These are phyloP conservation scores for Hydrotaea diabolus DNA, from an alignment of 2,888 invertebrate genomes.

Conservation along the genomic window DNA sequence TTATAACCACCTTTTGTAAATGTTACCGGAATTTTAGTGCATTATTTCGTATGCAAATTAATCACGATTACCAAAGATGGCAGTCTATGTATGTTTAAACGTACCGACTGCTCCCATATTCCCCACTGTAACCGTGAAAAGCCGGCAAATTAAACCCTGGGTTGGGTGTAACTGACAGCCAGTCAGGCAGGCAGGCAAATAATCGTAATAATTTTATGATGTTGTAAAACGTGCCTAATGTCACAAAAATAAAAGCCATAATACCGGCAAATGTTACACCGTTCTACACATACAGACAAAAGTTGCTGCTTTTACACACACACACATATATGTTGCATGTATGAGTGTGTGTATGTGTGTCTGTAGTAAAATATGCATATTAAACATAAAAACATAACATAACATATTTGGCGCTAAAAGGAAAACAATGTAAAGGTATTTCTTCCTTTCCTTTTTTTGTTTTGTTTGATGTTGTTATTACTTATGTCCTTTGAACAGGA, in stretches of 20 bases:
- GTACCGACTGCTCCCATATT: neutral
- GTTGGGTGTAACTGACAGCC: conserved; percentile 24
- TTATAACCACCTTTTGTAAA: neutral
- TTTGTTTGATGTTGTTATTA: conserved; percentile 30
- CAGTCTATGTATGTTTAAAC: neutral
- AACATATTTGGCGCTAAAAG: conserved; percentile 55
- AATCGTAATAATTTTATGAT: conserved; percentile 68
- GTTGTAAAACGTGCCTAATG: conserved; percentile 68
- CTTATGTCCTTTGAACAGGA: conserved; percentile 34
- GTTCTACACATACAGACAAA: neutral
- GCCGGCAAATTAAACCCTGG: conserved; percentile 7
- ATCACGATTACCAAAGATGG: conserved; percentile 72
- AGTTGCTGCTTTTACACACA: neutral
- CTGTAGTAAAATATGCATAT: conserved; percentile 52
- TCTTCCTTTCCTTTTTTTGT: conserved; percentile 31
- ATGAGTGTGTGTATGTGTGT: neutral
- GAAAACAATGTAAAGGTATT: conserved; percentile 66
- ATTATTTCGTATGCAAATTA: conserved; percentile 78
- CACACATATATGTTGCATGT: neutral
- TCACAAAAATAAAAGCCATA: conserved; percentile 55
- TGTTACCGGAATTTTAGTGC: conserved; percentile 37
- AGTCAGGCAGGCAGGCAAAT: conserved; percentile 35
- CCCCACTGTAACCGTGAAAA: neutral
- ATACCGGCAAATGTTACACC: conserved; percentile 11
- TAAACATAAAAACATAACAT: conserved; percentile 44